Evolutionary conservation across 2,113 vertebrate genomes (phyloP).

Genomic region (Ivindomyrus marchei): DNA sequence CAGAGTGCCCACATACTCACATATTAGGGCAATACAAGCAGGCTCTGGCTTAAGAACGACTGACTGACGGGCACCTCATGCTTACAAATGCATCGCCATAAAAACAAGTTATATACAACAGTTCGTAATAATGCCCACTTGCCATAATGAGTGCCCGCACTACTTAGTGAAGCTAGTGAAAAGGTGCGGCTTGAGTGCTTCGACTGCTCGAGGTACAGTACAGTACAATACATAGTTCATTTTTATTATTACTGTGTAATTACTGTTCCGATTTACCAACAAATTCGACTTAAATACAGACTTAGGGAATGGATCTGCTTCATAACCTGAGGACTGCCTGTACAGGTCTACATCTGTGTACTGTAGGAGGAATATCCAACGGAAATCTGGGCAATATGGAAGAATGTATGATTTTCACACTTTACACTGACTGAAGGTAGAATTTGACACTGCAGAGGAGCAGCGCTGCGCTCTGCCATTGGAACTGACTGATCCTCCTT

Average conservation of each 20-base stretch:
- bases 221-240: not conserved
- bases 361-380: too few species aligned
- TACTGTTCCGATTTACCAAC: not conserved
- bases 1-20: not conserved
- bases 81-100: not conserved
- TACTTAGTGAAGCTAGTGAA: not conserved
- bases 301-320: not conserved
- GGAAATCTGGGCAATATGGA: not conserved
- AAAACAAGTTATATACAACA: not conserved
- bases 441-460: not conserved
- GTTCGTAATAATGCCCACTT: not conserved
- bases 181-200: not conserved
- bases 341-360: too few species aligned
- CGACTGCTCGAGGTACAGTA: not conserved
- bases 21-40: not conserved
- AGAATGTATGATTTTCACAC: not conserved
- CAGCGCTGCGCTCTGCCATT: not conserved
- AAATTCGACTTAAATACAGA: not conserved
- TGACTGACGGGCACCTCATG: not conserved
- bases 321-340: too few species aligned
- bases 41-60: not conserved
- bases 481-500: not conserved
- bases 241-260: not conserved
- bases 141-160: not conserved
- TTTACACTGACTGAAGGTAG: not conserved